Evolutionary conservation across 2,888 invertebrate species (phyloP).

Genomic region (Tinea pellionella): DNA sequence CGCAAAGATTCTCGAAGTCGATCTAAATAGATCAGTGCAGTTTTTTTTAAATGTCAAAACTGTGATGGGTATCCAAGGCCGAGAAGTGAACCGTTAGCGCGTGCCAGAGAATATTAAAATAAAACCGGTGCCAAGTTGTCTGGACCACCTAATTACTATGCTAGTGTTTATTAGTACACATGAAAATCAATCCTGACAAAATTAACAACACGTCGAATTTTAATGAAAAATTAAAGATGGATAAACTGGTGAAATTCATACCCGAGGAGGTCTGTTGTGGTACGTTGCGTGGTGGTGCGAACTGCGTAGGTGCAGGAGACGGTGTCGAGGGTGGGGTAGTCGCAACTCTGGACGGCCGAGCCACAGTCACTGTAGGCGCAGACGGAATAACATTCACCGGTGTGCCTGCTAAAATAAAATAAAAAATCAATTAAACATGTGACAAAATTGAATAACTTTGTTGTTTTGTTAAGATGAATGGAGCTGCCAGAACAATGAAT

Average conservation of each 20-base stretch:
- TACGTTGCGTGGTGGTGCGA: slow-evolving; percentile 19
- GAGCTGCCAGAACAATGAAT: too few relatives aligned
- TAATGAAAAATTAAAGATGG: too few relatives aligned
- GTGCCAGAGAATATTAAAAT: neutral
- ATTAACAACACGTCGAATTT: too few relatives aligned
- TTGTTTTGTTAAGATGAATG: too few relatives aligned
- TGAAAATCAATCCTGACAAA: too few relatives aligned
- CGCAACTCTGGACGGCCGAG: slow-evolving; percentile 15
- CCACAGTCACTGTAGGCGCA: neutral
- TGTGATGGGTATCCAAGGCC: neutral
- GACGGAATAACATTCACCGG: slow-evolving; percentile 5
- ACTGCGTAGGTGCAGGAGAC: slow-evolving; percentile 18
- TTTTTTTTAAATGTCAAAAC: neutral
- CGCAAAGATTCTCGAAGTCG: neutral
- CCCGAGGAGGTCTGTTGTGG: slow-evolving; percentile 45
- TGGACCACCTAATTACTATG: neutral
- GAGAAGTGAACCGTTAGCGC: neutral
- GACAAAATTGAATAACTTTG: neutral
- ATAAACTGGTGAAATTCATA: too few relatives aligned
- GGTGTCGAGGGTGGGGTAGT: slow-evolving; percentile 18
- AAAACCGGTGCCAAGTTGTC: slow-evolving; percentile 9
- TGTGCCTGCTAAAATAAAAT: neutral
- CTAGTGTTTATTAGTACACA: too few relatives aligned
- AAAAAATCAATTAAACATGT: neutral
- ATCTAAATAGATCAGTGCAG: neutral